Base-by-base conservation (phyloP, 2,113 vertebrate genomes). In the Tricholaema leucomelas region DNA sequence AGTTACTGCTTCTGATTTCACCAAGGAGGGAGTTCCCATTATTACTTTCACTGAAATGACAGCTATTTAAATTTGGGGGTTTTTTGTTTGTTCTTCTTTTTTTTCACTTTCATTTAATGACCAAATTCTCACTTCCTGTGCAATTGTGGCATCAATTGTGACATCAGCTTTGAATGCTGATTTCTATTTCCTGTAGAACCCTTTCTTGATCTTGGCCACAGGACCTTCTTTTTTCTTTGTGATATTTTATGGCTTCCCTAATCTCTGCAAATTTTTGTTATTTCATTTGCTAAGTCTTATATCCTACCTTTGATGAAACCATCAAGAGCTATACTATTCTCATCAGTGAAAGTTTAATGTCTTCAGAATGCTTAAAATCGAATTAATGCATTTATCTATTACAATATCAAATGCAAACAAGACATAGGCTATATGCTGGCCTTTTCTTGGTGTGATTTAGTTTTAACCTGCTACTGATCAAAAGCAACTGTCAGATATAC, bases 391-490 rank as follows among this genome's bases (percentile, higher is more conserved):
- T 64, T 38, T 33, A 72, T 23, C 5, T 35, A 50, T 48, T 64
- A 35, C 11, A 77, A 10, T 64, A 7, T 50, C 9, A 63, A 63
- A 87, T 11, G 13, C 8, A 70, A 87, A 24, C 40, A 72, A 52
- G 25, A 36, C 79, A 33, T 24, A 66, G 20, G 42, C 6, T 86
- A 16, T 52, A 84, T 74, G 21, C n/a, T 44, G 28, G 31, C 2
- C 1, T 30, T 25, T 5, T 52, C 42, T 77, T 88, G 10, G 6
- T 65, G 15, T 74, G 36, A 12, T 87, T 94, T 84, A 85, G 4
- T 28, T 85, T 83, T 87, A 72, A 84, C 46, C 25, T 92, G 55
- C 90, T 92, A 40, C 65, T 91, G 76, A 96, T 91, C 40, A 79
- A 42, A 91, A 92, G 10, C n/a, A 54, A 59, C n/a, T 91, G 16